Conservation (phyloP, 2,888 invertebrate species). For the Aleiodes testaceus region DNA sequence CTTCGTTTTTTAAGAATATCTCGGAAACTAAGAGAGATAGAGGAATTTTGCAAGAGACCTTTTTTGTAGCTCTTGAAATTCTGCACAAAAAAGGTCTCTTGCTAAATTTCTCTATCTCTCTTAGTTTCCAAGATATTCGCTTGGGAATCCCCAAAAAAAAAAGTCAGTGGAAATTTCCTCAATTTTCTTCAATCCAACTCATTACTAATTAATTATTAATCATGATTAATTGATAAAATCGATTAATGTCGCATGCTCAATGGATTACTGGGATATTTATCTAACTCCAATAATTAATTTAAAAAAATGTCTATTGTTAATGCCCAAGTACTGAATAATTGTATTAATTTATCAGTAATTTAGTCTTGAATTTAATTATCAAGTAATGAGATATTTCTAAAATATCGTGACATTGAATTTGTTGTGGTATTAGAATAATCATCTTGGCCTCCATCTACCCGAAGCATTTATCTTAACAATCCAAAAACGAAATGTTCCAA, state of each 20-base stretch:
- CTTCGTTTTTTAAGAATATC: too few relatives aligned
- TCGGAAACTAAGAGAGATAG: background rate
- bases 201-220: too few relatives aligned
- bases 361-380: background rate
- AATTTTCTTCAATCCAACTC: too few relatives aligned
- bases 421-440: slow-evolving; percentile 64
- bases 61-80: too few relatives aligned
- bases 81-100: background rate
- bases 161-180: too few relatives aligned
- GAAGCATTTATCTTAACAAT: slow-evolving; percentile 28
- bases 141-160: too few relatives aligned
- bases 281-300: too few relatives aligned
- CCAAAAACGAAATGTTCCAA: slow-evolving; percentile 62
- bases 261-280: background rate
- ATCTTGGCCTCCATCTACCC: slow-evolving; percentile 66
- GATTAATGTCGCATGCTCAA: slow-evolving; percentile 4
- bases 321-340: background rate
- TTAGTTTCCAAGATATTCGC: too few relatives aligned
- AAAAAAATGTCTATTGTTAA: background rate
- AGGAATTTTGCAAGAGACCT: too few relatives aligned
- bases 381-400: slow-evolving; percentile 26
- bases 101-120: too few relatives aligned
- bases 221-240: too few relatives aligned
- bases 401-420: slow-evolving; percentile 52
- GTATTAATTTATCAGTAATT: background rate